Conservation (phyloP, 1,140 invertebrate genomes). For the Capitella teleta region DNA sequence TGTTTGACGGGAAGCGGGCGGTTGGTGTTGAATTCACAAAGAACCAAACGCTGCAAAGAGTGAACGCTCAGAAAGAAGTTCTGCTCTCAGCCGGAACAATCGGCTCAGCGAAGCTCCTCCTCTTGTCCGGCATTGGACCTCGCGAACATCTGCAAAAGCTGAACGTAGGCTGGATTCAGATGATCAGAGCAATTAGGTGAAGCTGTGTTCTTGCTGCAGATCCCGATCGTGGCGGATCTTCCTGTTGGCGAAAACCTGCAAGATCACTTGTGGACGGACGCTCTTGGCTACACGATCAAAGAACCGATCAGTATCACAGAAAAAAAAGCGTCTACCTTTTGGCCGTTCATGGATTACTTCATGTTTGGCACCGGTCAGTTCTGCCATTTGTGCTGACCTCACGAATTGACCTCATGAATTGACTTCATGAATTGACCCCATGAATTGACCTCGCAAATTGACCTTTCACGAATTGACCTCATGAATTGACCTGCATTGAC, state of each 20-base stretch:
- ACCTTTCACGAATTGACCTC: too few relatives aligned
- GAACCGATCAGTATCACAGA: constrained; percentile 8
- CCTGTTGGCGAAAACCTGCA: constrained; percentile 34
- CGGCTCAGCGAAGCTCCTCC: constrained; percentile 73
- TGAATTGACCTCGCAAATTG: too few relatives aligned
- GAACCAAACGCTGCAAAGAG: constrained; percentile 56
- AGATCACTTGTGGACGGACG: constrained; percentile 15
- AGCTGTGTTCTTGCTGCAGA: too few relatives aligned
- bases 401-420: too few relatives aligned
- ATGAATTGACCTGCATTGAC: too few relatives aligned
- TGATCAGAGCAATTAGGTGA: too few relatives aligned
- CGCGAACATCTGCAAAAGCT: constrained; percentile 57
- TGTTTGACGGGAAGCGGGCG: constrained; percentile 69
- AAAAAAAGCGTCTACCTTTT: constrained; percentile 6
- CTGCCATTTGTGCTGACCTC: too few relatives aligned
- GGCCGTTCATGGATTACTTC: constrained; percentile 7
- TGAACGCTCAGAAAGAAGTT: constrained; percentile 68
- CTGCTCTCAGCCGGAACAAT: constrained; percentile 64
- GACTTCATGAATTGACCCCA: too few relatives aligned
- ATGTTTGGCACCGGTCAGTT: constrained; percentile 8
- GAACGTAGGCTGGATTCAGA: too few relatives aligned
- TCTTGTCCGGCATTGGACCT: constrained; percentile 77
- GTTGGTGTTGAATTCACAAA: constrained; percentile 64
- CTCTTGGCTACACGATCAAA: constrained; percentile 11
- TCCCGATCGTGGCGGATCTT: constrained; percentile 33